Evolutionary conservation across 92 coral and sea anemone species (phyloP).

Genomic region (Phenganax stokvisi): DNA sequence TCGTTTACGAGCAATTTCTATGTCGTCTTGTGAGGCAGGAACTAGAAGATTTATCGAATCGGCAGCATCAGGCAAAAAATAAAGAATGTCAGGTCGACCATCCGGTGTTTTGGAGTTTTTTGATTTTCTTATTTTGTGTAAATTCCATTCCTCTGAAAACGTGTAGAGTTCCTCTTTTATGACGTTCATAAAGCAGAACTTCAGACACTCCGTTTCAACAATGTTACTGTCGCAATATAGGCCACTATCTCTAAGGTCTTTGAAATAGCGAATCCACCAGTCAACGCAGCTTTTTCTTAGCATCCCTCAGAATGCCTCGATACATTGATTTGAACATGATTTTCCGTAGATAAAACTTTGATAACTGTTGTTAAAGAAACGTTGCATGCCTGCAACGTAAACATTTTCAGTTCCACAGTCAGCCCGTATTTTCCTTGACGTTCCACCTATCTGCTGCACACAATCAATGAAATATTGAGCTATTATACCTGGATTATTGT

Average conservation of each 20-base stretch:
- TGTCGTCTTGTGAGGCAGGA: constrained; percentile 26
- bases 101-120: constrained; percentile 42
- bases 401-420: constrained; percentile 55
- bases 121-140: constrained; percentile 50
- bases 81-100: constrained; percentile 53
- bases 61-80: constrained; percentile 36
- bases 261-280: constrained; percentile 38
- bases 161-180: constrained; percentile 44
- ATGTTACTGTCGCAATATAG: constrained; percentile 44
- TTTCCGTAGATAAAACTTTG: constrained; percentile 43
- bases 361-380: constrained; percentile 35
- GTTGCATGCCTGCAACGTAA: constrained; percentile 40
- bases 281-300: constrained; percentile 12
- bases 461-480: constrained; percentile 56
- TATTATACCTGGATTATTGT: constrained; percentile 45
- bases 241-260: constrained; percentile 48
- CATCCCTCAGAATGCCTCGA: constrained; percentile 42
- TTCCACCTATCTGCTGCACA: constrained; percentile 39
- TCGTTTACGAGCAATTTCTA: constrained; percentile 38
- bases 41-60: constrained; percentile 2
- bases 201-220: constrained; percentile 49
- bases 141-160: constrained; percentile 39
- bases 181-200: constrained; percentile 49
- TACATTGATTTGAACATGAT: constrained; percentile 35
- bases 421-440: constrained; percentile 26